These are phyloP conservation scores for Mamestra configurata DNA, from an alignment of 1,140 invertebrate species.

Conservation along the genomic window DNA sequence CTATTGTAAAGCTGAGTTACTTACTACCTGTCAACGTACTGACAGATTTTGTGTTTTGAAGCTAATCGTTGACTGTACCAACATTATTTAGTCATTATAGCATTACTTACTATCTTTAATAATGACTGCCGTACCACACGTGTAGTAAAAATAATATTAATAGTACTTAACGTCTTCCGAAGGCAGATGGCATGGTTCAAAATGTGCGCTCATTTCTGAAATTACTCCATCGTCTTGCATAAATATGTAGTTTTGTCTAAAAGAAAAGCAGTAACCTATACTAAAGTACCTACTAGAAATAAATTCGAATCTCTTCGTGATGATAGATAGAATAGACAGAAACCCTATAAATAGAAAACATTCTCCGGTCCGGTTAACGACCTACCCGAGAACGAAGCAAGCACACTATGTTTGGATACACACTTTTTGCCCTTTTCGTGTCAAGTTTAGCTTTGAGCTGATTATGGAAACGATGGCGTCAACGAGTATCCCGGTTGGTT, in stretches of 20 bases:
- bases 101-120: not conserved
- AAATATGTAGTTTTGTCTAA: not conserved
- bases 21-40: not conserved
- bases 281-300: not conserved
- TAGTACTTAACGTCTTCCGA: not conserved
- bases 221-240: not conserved
- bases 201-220: not conserved
- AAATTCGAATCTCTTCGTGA: not conserved
- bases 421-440: constrained; percentile 6
- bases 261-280: not conserved
- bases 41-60: not conserved
- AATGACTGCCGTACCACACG: not conserved
- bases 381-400: not conserved
- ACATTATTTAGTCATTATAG: not conserved
- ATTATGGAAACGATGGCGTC: constrained; percentile 2
- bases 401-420: constrained; percentile 23
- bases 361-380: constrained; percentile 5
- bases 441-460: not conserved
- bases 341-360: constrained; percentile 1
- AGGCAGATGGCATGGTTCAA: not conserved
- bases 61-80: not conserved
- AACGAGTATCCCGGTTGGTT: constrained; percentile 18
- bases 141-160: not conserved
- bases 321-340: not conserved
- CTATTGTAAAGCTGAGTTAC: not conserved